These are phyloP conservation scores for Zingel zingel DNA, from an alignment of 2,113 vertebrate species.

Conservation along the genomic window DNA sequence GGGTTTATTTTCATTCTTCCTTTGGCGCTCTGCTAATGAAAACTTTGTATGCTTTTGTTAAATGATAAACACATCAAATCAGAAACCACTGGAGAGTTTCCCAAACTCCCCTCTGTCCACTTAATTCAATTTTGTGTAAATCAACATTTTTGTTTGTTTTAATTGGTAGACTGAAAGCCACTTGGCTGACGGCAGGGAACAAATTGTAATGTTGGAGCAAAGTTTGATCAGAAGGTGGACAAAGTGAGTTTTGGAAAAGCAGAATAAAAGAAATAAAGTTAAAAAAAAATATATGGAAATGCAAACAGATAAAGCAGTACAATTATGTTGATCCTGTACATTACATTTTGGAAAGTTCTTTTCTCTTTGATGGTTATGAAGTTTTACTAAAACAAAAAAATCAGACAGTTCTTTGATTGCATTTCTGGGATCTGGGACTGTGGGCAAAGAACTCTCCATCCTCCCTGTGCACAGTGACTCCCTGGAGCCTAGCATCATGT, in stretches of 20 bases:
- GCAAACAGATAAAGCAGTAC: background rate
- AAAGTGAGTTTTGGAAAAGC: background rate
- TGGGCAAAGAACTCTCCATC: background rate
- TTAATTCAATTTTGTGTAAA: background rate
- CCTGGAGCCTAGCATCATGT: constrained; percentile 26
- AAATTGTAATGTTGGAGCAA: background rate
- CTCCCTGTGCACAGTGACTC: constrained; percentile 1
- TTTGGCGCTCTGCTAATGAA: background rate
- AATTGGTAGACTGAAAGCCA: background rate
- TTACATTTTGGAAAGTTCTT: background rate
- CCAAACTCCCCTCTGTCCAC: background rate
- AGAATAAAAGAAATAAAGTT: too few species aligned
- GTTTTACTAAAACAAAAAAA: background rate
- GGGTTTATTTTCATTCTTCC: background rate
- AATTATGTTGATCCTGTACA: background rate
- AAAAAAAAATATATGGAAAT: background rate
- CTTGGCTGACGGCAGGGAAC: background rate
- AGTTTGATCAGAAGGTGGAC: background rate
- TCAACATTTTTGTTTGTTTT: background rate
- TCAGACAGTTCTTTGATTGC: background rate
- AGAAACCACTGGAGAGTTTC: background rate
- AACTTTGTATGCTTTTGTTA: background rate
- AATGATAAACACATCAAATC: constrained; percentile 17
- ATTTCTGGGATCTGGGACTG: background rate
- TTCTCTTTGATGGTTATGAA: background rate